Base-by-base conservation (phyloP, 2,888 invertebrate genomes). In the Entomobrya proxima region DNA sequence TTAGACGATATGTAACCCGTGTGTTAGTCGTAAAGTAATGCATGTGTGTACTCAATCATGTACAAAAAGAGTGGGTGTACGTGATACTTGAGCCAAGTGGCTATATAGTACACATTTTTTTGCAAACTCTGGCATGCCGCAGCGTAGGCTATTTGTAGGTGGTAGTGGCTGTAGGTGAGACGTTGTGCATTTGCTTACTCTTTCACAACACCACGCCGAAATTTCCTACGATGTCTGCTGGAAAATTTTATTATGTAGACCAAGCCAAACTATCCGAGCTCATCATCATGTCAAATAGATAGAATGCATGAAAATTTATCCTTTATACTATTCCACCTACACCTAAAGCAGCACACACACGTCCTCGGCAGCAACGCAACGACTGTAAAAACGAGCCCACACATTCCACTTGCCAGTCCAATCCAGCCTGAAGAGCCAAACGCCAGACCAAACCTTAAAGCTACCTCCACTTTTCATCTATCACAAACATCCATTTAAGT, bases 71-170 rank as follows among this genome's bases (percentile, higher is more conserved):
- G 78, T 84, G 21, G 75, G 79, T 37, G 67, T 64, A 85, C 80
- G 85, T 85, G 85, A 85, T 74, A 85, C 75, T 80, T 80, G 69
- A 85, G 40, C 67, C 80, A 76, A 85, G 85, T 85, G 85, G 85
- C 67, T 85, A 75, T n/a, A 76, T 85, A 61, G 55, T 61, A 61
- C 55, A 82, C 69, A n/a, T n/a, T n/a, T n/a, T 72, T 72, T 82
- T 75, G 32, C 30, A 40, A 30, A 40, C 32, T 61, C 30, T 44
- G 37, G 47, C 9, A 75, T 55, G 55, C 55, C 55, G 55, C 76
- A 76, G 37, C 40, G n/a, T 76, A 13, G 27, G 32, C 32, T n/a
- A 50, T 52, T 74, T 74, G 50, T 52, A 74, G 74, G 81, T 40
- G 80, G 35, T 78, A 15, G 24, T 79, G 44, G 67, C 24, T 52